A percentile compares a stretch with the other conserved stretches of the same genome.
phyloP scores from a whole-genome alignment of 2,888 invertebrate genomes.

The Callosobruchus maculatus region DNA sequence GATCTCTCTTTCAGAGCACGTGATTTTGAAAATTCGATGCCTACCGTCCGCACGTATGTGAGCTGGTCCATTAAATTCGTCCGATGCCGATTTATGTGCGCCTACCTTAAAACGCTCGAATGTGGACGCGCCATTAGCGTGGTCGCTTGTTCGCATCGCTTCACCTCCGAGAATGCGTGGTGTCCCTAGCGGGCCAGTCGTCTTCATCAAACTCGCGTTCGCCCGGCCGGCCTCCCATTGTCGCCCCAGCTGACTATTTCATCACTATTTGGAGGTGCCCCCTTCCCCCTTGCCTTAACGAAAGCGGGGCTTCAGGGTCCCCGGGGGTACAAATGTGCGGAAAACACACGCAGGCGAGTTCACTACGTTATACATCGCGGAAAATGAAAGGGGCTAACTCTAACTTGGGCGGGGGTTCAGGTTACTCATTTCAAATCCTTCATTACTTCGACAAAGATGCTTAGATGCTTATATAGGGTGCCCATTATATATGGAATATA shows the following conservation, averaged over 20 bases:
- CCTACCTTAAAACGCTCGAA: too few species aligned
- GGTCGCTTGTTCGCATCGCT: neutral
- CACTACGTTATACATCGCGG: neutral
- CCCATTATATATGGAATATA: too few species aligned
- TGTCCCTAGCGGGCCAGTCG: neutral
- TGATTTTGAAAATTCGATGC: too few species aligned
- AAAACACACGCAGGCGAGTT: neutral
- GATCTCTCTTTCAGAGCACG: too few species aligned
- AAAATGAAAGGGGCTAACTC: neutral
- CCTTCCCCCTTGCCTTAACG: neutral
- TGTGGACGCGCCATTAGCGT: neutral
- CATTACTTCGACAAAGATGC: too few species aligned
- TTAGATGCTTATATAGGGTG: too few species aligned
- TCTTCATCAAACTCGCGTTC: neutral
- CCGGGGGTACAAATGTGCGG: neutral
- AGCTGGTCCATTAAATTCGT: too few species aligned
- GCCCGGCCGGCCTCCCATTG: neutral
- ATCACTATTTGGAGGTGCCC: neutral
- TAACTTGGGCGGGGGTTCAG: neutral
- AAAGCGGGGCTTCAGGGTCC: neutral
- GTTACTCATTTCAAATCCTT: neutral
- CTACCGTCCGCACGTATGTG: too few species aligned
- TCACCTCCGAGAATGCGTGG: neutral
- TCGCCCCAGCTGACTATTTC: neutral
- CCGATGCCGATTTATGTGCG: too few species aligned